Percentiles rank a stretch among this genome's conserved stretches.
phyloP scores from a whole-genome alignment of 2,113 vertebrate species.

The Parus major region DNA sequence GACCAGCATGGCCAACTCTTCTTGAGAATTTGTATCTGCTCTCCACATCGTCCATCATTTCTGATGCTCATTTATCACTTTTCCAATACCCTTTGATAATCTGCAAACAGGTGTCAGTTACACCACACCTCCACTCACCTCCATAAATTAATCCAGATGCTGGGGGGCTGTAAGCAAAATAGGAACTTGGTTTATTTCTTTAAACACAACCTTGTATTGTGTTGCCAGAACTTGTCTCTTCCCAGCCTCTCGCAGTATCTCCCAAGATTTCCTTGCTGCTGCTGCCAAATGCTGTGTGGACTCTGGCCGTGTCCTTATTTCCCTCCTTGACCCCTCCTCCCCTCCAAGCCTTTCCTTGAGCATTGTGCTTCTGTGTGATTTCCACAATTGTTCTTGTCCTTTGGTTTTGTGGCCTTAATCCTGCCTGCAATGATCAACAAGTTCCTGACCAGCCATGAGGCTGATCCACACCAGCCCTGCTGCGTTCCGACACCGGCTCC shows the following conservation, averaged over 20 bases:
- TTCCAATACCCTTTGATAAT: not conserved
- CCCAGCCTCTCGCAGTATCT: not conserved
- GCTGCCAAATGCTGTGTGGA: not conserved
- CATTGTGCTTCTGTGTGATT: not conserved
- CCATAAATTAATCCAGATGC: not conserved
- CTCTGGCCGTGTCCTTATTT: not conserved
- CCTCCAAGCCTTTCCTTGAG: not conserved
- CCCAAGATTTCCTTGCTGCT: not conserved
- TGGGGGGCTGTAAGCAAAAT: not conserved
- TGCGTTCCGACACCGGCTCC: not conserved
- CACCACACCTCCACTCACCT: not conserved
- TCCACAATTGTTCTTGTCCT: not conserved
- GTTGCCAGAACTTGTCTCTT: not conserved
- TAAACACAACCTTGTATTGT: not conserved
- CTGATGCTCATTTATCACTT: not conserved
- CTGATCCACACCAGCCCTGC: not conserved
- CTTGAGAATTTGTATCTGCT: not conserved
- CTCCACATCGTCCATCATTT: not conserved
- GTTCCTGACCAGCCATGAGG: not conserved
- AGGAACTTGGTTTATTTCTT: not conserved
- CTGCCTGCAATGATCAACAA: not conserved
- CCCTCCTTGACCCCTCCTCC: constrained; percentile 1
- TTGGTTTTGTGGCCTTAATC: constrained; percentile 10
- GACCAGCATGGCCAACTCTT: not conserved
- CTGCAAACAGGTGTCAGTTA: not conserved